Base-by-base conservation (phyloP, 2,888 invertebrate genomes). In the Ethmia dodecea region DNA sequence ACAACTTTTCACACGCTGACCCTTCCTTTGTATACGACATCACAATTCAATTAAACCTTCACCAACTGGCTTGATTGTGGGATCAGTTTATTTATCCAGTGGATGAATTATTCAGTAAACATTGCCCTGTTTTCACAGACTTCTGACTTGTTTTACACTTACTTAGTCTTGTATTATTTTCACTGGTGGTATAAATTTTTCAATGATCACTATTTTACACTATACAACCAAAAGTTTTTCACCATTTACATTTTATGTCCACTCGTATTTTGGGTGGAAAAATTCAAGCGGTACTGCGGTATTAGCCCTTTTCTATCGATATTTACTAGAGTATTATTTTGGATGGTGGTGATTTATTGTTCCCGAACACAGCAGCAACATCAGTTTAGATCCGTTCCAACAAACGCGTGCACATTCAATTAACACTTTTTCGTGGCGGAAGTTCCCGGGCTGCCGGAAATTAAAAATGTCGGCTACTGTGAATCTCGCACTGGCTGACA, bases 341-440 rank as follows among this genome's bases (percentile, higher is more conserved):
- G 26, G 20, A 28, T 13, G 13, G 32, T 13, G 25, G 33, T 37
- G 35, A 37, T 40, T 39, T 37, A 39, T 31, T 36, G 33, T 40
- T 29, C 15, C 10, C 22, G 33, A 22, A 20, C 27, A 18, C 24
- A 29, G 13, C 28, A 33, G 33, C 13, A 39, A 37, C 35, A 37
- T 38, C 38, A 44, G 33, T 43, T 42, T 47, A 43, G 43, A 47
- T 43, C 48, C 40, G 41, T 44, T 43, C 45, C 43, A 49, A 43
- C 43, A 44, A 53, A 55, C 52, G 58, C 50, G 54, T 66, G 65
- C 62, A 61, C 57, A 74, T 75, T 77, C 75, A 80, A 79, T 81
- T 74, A 79, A 75, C 71, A 77, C 63, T 77, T 79, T 80, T 79
- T 77, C 73, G 65, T 57, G 57, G 62, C 71, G 77, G 73, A 77